Base-by-base conservation (phyloP, 1,140 invertebrate genomes). In the Drosophila nikananu region DNA sequence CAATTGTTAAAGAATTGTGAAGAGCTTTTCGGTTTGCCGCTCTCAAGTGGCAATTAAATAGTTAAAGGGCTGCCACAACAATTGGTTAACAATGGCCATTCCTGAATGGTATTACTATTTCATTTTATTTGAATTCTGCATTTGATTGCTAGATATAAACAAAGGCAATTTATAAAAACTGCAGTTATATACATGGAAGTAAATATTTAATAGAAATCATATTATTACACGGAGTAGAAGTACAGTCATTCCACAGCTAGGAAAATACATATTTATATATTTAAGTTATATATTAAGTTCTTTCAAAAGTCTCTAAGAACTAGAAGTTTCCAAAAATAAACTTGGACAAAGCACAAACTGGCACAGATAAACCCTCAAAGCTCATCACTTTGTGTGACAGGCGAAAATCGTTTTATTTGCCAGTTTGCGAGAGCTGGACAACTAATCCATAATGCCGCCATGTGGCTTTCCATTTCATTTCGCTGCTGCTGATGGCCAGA, bases 391-490 rank as follows among this genome's bases (percentile, higher is more conserved):
- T 73, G 52, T 72, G 21, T 60, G 70, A 35, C 67, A 73, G 70
- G 30, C 30, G 23, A 37, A 60, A 73, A 60, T 21, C 46, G 67
- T 73, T 73, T 73, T 73, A 42, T 42, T 62, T 61, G 25, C 61
- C 63, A 25, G 19, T 55, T 35, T 21, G 27, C 8, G n/a, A 66
- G 46, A 66, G 57, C 30, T 61, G 55, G 39, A 61, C 46, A 73
- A 52, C 70, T 73, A 73, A 73, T 73, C 70, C 68, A 73, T 73
- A 73, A 73, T 73, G 70, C 70, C 54, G 54, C 67, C 70, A 73
- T 73, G 44, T 61, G 72, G 60, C 72, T 70, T 58, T 52, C 62
- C 72, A 66, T 79, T 67, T 67, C 48, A 74, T 80, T 72, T 67
- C 25, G 44, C 49, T 46, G 49, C 35, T 25, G 23, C 12, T 51